Conservation (phyloP, 2,888 invertebrate species). For the Gymnoscelis rufifasciata region DNA sequence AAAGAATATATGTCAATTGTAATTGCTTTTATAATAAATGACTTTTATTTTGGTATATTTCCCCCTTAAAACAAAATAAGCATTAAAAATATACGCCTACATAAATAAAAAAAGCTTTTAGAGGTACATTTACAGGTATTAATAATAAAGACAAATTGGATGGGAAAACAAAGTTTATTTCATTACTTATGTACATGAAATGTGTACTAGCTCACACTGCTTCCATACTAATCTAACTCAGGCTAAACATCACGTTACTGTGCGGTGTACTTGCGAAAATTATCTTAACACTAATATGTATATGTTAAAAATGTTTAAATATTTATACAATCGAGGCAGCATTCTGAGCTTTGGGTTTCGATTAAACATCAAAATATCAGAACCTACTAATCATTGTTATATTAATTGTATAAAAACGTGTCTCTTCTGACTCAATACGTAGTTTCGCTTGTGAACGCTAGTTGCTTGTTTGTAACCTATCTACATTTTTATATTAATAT, state of each 20-base stretch:
- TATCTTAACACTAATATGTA: conserved; percentile 39
- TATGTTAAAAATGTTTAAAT: conserved; percentile 28
- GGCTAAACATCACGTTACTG: conserved; percentile 47
- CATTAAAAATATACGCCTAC: too few species aligned
- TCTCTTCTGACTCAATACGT: not conserved
- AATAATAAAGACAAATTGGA: conserved; percentile 33
- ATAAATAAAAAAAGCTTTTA: too few species aligned
- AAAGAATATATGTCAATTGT: conserved; percentile 36
- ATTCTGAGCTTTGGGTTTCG: not conserved
- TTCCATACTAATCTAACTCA: conserved; percentile 46
- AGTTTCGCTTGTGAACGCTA: too few species aligned
- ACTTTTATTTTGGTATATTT: conserved; percentile 20
- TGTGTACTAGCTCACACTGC: conserved; percentile 46
- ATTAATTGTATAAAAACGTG: not conserved
- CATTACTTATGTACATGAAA: conserved; percentile 62
- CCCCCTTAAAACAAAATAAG: not conserved
- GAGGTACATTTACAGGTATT: too few species aligned
- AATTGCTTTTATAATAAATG: conserved; percentile 18
- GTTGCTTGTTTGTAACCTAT: too few species aligned
- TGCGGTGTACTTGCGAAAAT: conserved; percentile 47
- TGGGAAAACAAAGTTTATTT: conserved; percentile 74
- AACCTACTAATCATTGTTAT: too few species aligned
- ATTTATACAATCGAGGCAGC: conserved; percentile 16
- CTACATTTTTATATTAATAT: too few species aligned
- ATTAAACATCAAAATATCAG: too few species aligned